A percentile compares a stretch with the other conserved stretches of the same genome.
phyloP scores from a whole-genome alignment of 2,113 vertebrate species.

The Nicator chloris region DNA sequence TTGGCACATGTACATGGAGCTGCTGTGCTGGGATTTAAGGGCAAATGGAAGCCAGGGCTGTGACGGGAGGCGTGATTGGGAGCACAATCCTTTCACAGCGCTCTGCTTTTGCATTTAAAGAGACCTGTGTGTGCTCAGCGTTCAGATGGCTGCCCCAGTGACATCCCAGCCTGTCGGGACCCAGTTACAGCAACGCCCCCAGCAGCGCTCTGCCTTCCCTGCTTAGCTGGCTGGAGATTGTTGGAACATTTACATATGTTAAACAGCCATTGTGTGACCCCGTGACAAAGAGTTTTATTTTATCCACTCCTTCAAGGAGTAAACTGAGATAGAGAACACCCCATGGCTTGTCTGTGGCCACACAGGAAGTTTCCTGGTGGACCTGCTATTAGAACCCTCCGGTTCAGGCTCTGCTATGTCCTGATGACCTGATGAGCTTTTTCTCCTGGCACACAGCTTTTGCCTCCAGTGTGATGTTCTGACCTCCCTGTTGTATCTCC shows the following conservation, averaged over 20 bases:
- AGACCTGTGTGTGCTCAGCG: background rate
- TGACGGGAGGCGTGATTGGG: background rate
- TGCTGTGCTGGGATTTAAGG: background rate
- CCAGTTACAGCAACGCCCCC: background rate
- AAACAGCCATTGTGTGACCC: slow-evolving; percentile 23
- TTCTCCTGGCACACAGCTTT: background rate
- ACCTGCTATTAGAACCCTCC: background rate
- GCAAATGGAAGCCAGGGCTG: background rate
- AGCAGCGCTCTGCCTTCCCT: background rate
- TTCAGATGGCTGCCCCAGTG: background rate
- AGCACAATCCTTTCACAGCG: background rate
- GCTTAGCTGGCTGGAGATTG: background rate
- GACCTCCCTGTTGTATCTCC: background rate
- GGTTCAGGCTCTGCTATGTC: background rate
- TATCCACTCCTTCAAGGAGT: background rate
- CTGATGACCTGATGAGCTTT: background rate
- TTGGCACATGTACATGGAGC: background rate
- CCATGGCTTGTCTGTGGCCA: background rate
- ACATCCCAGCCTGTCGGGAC: background rate
- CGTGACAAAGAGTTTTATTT: slow-evolving; percentile 16
- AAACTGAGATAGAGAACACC: background rate
- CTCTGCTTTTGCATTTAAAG: slow-evolving; percentile 12
- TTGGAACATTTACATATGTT: slow-evolving; percentile 24
- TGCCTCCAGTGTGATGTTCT: background rate
- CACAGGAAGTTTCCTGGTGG: slow-evolving; percentile 6